phyloP scores from a whole-genome alignment of 2,113 vertebrate genomes.

The Oreochromis tanganicae region DNA sequence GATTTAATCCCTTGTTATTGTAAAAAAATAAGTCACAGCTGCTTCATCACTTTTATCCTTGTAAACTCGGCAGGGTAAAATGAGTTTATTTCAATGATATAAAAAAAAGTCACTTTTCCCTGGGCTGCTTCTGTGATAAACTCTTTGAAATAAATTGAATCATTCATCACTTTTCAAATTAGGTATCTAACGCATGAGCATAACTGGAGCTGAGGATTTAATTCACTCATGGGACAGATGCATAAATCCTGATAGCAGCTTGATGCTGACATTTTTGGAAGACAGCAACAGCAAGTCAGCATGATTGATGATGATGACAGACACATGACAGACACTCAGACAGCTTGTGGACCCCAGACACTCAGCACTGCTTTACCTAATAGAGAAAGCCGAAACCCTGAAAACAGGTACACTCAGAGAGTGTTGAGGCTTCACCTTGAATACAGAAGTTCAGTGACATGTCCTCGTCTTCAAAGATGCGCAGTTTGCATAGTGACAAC shows the following conservation, averaged over 20 bases:
- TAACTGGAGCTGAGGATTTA: not conserved
- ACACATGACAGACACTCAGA: not conserved
- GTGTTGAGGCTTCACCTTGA: conserved; percentile 4
- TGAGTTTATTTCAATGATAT: not conserved
- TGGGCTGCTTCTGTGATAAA: not conserved
- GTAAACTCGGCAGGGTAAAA: not conserved
- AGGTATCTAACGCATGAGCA: not conserved
- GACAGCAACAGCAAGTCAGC: not conserved
- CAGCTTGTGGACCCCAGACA: not conserved
- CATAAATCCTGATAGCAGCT: not conserved
- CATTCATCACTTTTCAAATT: not conserved
- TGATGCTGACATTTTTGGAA: not conserved
- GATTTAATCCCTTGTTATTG: not conserved
- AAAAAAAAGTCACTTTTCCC: not conserved
- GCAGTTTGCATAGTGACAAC: conserved; percentile 31
- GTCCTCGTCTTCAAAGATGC: not conserved
- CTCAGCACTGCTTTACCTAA: not conserved
- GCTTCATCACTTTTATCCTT: not conserved
- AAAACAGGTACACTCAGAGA: not conserved
- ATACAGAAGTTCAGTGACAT: not conserved
- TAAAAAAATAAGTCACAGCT: not conserved
- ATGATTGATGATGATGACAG: not conserved
- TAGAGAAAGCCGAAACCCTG: not conserved
- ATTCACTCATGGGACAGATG: not conserved
- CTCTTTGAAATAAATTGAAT: not conserved